Conservation (phyloP, 2,113 vertebrate genomes). For the Equus przewalskii region DNA sequence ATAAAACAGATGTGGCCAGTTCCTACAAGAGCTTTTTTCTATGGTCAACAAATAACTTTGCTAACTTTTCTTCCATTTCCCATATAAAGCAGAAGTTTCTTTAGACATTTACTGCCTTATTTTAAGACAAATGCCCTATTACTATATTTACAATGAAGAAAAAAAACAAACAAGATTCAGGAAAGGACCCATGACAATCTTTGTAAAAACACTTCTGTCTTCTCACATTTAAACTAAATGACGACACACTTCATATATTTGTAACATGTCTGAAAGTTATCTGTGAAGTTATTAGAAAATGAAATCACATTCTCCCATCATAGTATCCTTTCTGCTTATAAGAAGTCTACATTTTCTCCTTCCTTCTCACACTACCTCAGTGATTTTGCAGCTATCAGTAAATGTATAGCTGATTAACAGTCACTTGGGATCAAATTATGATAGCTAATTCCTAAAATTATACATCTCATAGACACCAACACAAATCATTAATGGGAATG, state of each 20-base stretch:
- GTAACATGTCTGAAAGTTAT: neutral
- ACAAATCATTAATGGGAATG: neutral
- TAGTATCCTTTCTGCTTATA: neutral
- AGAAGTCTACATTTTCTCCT: neutral
- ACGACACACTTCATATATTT: neutral
- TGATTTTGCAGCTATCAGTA: neutral
- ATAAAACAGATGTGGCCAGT: conserved; percentile 73
- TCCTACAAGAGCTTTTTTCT: conserved; percentile 71
- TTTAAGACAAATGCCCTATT: neutral
- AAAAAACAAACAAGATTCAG: neutral
- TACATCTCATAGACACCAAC: neutral
- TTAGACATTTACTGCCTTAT: conserved; percentile 10
- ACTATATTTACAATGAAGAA: conserved; percentile 22
- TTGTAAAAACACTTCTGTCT: neutral
- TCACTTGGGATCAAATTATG: neutral
- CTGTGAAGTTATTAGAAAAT: conserved; percentile 7
- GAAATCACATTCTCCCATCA: neutral
- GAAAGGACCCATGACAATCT: neutral
- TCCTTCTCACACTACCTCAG: neutral
- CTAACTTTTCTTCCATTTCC: conserved; percentile 52
- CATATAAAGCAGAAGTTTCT: neutral
- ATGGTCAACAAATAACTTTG: conserved; percentile 64
- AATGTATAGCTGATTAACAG: neutral
- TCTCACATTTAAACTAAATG: neutral
- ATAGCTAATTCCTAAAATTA: neutral